Conservation (phyloP, 2,888 invertebrate genomes). For the Pristionchus japonicus region DNA sequence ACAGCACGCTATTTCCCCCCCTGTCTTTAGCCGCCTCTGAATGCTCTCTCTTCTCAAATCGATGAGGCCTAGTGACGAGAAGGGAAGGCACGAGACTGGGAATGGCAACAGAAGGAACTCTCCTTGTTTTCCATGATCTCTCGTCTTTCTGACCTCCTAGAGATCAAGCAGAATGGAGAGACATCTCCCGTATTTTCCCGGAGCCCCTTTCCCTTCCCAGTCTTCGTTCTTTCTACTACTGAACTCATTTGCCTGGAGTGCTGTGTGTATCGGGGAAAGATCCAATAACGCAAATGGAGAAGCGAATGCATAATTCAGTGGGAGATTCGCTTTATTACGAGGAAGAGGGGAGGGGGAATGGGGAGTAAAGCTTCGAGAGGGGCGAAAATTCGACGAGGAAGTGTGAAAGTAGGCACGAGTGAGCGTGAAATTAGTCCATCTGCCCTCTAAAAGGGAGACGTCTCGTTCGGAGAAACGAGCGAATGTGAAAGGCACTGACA, state of each 20-base stretch:
- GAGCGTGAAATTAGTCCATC: neutral
- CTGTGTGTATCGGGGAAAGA: neutral
- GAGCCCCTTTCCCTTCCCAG: neutral
- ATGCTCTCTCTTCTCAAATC: slow-evolving; percentile 13
- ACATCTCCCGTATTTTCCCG: neutral
- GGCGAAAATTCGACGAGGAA: slow-evolving; percentile 12
- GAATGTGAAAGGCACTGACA: neutral
- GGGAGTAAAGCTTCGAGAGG: slow-evolving; percentile 14
- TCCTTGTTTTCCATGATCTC: neutral
- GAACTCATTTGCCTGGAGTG: neutral
- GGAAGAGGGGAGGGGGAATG: neutral
- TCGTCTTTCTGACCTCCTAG: neutral
- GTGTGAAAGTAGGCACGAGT: too few species aligned
- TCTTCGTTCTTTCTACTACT: neutral
- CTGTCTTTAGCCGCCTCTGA: neutral
- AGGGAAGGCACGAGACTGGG: neutral
- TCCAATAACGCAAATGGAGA: slow-evolving; percentile 24
- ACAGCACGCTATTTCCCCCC: neutral
- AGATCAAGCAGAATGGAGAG: neutral
- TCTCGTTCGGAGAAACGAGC: neutral
- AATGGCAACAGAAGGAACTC: neutral
- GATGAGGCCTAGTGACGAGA: neutral
- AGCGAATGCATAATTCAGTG: neutral
- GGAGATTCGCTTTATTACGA: neutral
- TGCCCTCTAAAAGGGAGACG: neutral